These are phyloP conservation scores for Haemorhous mexicanus DNA, from an alignment of 2,113 vertebrate species.

Conservation along the genomic window DNA sequence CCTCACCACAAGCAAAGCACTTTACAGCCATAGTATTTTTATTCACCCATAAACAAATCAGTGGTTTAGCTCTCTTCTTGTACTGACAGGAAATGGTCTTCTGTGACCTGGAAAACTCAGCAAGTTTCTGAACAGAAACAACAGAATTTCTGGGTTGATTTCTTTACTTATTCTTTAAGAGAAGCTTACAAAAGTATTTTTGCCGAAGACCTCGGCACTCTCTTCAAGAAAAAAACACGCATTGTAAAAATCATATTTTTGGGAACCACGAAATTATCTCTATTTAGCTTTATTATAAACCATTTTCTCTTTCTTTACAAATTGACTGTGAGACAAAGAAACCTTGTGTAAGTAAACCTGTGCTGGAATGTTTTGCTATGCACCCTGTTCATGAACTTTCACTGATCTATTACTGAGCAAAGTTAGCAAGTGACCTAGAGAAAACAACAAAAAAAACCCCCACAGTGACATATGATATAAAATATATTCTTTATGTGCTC, in stretches of 20 bases:
- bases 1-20: not conserved
- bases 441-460: not conserved
- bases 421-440: not conserved
- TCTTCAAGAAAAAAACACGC: not conserved
- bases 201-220: fast-evolving
- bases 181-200: not conserved
- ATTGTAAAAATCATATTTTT: not conserved
- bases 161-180: not conserved
- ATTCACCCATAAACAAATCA: constrained; percentile 37
- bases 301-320: not conserved
- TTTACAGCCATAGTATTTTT: constrained; percentile 30
- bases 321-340: not conserved
- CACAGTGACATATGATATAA: not conserved
- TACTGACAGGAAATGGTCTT: constrained; percentile 12
- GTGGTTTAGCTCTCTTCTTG: constrained; percentile 4
- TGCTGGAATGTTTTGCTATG: not conserved
- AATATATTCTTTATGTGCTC: not conserved
- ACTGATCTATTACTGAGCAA: not conserved
- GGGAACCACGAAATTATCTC: not conserved
- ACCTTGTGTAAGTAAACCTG: not conserved
- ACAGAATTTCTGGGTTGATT: not conserved
- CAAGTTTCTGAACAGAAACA: not conserved
- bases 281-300: not conserved
- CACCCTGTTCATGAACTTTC: not conserved
- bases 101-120: constrained; percentile 49